Evolutionary conservation across 1,140 invertebrate species (phyloP).

Genomic region (Paraescarpia echinospica): DNA sequence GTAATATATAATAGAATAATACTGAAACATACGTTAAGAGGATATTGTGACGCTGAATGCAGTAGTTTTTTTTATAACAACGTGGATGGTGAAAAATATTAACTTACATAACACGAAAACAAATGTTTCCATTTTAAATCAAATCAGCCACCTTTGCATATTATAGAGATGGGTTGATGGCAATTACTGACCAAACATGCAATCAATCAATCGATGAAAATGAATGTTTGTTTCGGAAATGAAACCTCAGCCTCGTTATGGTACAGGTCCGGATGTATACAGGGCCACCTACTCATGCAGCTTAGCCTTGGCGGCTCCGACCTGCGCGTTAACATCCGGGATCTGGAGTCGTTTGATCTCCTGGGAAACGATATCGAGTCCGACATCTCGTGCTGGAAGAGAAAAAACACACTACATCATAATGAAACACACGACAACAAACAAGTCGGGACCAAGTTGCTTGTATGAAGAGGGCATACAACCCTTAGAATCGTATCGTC

Average conservation of each 20-base stretch:
- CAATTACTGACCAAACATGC: too few relatives aligned
- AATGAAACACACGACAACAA: background rate
- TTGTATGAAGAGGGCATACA: background rate
- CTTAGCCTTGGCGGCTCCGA: background rate
- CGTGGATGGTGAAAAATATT: too few relatives aligned
- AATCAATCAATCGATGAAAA: too few relatives aligned
- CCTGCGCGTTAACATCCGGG: background rate
- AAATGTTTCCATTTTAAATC: too few relatives aligned
- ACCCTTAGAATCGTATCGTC: background rate
- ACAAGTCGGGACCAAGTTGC: background rate
- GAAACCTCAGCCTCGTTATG: background rate
- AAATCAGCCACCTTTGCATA: too few relatives aligned
- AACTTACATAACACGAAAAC: too few relatives aligned
- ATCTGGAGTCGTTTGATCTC: background rate
- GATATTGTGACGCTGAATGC: too few relatives aligned
- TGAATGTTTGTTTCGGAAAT: too few relatives aligned
- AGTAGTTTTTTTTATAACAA: too few relatives aligned
- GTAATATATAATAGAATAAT: too few relatives aligned
- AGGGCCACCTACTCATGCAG: background rate
- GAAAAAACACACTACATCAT: background rate
- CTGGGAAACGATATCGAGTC: background rate
- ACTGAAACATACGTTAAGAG: too few relatives aligned
- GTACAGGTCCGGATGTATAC: background rate
- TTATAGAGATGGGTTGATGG: too few relatives aligned
- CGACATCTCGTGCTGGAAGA: background rate